Percentiles rank a stretch among this genome's conserved stretches.
Evolutionary conservation across 2,113 vertebrate genomes (phyloP).

Genomic region (Onychorhynchus coronatus): DNA sequence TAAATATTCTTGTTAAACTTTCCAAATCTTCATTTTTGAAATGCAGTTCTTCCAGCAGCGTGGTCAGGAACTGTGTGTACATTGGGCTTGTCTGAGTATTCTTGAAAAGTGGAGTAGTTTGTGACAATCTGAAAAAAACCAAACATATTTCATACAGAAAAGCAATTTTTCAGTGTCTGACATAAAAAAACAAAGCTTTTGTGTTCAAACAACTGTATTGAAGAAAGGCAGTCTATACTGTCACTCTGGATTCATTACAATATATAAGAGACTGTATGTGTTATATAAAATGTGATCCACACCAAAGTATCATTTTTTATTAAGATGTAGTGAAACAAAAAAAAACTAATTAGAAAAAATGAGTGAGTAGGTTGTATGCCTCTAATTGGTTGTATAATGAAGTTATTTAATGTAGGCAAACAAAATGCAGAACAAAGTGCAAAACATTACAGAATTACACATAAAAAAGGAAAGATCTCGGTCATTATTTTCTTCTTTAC

Average conservation of each 20-base stretch:
- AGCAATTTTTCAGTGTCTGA: background rate
- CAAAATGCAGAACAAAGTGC: background rate
- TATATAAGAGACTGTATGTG: background rate
- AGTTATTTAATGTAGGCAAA: background rate
- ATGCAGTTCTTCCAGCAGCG: conserved; percentile 74
- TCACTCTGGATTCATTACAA: background rate
- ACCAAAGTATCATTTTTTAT: background rate
- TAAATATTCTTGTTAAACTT: conserved; percentile 73
- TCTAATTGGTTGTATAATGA: background rate
- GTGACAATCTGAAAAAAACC: conserved; percentile 54
- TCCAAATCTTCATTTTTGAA: conserved; percentile 77
- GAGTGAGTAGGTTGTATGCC: background rate
- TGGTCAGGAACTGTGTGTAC: conserved; percentile 74
- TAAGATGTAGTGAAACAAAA: background rate
- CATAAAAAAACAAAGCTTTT: background rate
- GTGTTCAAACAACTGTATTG: background rate
- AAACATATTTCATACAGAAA: background rate
- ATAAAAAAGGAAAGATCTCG: background rate
- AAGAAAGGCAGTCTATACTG: background rate
- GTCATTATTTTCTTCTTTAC: background rate
- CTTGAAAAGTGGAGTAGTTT: conserved; percentile 60
- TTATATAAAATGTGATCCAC: background rate
- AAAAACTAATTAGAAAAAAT: background rate
- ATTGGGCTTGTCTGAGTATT: conserved; percentile 30
- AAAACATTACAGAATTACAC: background rate